phyloP scores from a whole-genome alignment of 2,888 invertebrate species.

The Eremobia ochroleuca region DNA sequence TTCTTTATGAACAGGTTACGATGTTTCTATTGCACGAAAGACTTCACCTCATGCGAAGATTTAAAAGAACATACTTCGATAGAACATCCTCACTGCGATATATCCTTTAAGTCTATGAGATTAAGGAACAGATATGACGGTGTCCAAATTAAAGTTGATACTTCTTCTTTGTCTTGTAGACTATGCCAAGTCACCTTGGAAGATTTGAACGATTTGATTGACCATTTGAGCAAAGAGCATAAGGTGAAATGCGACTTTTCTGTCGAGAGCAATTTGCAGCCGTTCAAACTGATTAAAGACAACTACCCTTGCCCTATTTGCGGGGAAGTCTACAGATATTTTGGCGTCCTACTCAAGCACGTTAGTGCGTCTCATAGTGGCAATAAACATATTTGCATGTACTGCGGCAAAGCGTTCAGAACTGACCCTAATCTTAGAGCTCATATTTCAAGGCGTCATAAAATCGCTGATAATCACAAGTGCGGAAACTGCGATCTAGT shows the following conservation, averaged over 20 bases:
- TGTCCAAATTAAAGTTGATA: slow-evolving; percentile 82
- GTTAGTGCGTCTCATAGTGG: slow-evolving; percentile 78
- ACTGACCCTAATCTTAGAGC: slow-evolving; percentile 80
- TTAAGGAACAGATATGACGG: slow-evolving; percentile 80
- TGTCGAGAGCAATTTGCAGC: slow-evolving; percentile 74
- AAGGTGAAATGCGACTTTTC: slow-evolving; percentile 72
- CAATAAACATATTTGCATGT: slow-evolving; percentile 81
- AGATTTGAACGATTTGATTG: slow-evolving; percentile 73
- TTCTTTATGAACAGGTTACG: slow-evolving; percentile 81
- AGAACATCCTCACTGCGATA: slow-evolving; percentile 82
- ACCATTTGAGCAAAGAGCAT: slow-evolving; percentile 78
- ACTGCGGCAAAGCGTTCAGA: slow-evolving; percentile 80
- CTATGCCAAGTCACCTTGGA: slow-evolving; percentile 74
- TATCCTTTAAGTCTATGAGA: slow-evolving; percentile 78
- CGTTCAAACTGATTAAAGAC: slow-evolving; percentile 78
- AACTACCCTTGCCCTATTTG: slow-evolving; percentile 81
- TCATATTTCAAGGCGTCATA: slow-evolving; percentile 78
- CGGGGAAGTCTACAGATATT: slow-evolving; percentile 77
- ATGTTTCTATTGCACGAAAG: slow-evolving; percentile 85
- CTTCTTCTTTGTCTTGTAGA: slow-evolving; percentile 78
- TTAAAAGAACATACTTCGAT: slow-evolving; percentile 79
- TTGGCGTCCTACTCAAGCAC: slow-evolving; percentile 79
- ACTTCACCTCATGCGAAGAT: slow-evolving; percentile 79
- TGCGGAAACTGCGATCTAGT: slow-evolving; percentile 75
- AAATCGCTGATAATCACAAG: slow-evolving; percentile 69